phyloP scores from a whole-genome alignment of 2,888 invertebrate species.

The Tenthredo mesomela region DNA sequence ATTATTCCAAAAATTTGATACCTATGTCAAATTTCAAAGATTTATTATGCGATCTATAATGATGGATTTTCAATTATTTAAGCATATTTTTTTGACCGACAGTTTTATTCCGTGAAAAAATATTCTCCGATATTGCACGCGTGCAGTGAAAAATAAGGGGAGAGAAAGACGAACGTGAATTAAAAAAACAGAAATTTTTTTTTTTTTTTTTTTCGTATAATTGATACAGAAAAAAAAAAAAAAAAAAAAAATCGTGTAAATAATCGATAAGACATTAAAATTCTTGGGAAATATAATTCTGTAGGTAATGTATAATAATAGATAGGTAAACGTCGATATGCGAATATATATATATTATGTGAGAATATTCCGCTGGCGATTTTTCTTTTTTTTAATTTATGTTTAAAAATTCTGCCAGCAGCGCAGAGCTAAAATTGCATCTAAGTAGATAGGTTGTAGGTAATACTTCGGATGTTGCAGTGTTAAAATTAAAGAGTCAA shows the following conservation, averaged over 20 bases:
- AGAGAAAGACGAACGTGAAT: not conserved
- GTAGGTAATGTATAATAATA: not conserved
- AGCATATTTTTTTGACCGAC: no score
- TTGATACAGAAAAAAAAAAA: not conserved
- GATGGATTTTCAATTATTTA: no score
- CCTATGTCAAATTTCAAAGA: not conserved
- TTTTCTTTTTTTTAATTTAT: no score
- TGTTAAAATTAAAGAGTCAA: not conserved
- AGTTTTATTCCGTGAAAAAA: no score
- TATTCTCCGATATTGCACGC: no score
- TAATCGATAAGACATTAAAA: not conserved
- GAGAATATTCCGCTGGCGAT: no score
- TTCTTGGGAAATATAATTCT: not conserved
- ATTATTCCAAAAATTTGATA: no score
- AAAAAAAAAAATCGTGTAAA: not conserved
- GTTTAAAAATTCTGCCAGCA: not conserved
- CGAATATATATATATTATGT: no score
- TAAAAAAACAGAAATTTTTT: no score
- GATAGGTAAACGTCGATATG: not conserved
- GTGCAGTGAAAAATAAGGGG: not conserved
- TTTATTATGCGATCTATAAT: no score
- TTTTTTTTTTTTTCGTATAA: not conserved
- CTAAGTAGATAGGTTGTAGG: not conserved
- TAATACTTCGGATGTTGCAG: not conserved
- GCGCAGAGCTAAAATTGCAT: not conserved